Evolutionary conservation across 23 tunicate genomes (phyloP), one percentile per base, ranked within the genome.

Genomic region (Pegea sp.): DNA sequence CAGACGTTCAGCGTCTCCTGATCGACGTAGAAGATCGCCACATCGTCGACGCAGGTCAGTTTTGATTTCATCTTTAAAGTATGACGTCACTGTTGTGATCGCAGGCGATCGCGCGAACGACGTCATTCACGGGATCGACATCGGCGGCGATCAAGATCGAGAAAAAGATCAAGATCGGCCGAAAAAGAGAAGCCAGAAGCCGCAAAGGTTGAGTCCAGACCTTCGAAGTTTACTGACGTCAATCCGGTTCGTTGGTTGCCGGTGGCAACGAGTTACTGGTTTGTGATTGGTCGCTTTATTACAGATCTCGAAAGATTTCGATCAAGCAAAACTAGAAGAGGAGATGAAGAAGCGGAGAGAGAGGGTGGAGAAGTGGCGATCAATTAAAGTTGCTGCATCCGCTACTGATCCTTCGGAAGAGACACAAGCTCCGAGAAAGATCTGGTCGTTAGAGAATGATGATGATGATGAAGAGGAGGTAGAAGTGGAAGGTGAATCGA

Each of bases 311-410:
- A 63, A 71, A 71, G 93, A 79, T 31, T 81, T 81, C 46, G 81
- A 67, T 24, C 81, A 81, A 67, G 94, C 74, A 29, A 75, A 73
- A 31, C 53, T 81, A 4, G 94, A 81, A 33, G 94, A 81, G 24
- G 81, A 81, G 33, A 81, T 73, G 94, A 66, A 66, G 16, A 67
- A 73, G 62, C 56, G 94, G 8, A 63, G 84, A 38, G 81, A 72
- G 26, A 52, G 94, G 33, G 81, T 81, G 22, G 94, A 81, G 49
- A 72, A 57, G 62, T 81, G 94, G 94, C n/a, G n/a, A n/a, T n/a
- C n/a, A n/a, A n/a, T n/a, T n/a, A n/a, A n/a, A n/a, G n/a, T n/a
- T n/a, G n/a, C n/a, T n/a, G n/a, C n/a, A n/a, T n/a, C n/a, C n/a
- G n/a, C n/a, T n/a, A n/a, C n/a, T n/a, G n/a, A n/a, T n/a, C n/a